Evolutionary conservation across 2,888 invertebrate genomes (phyloP), one percentile per base, ranked within the genome.

Genomic region (Drosophila planitibia): DNA sequence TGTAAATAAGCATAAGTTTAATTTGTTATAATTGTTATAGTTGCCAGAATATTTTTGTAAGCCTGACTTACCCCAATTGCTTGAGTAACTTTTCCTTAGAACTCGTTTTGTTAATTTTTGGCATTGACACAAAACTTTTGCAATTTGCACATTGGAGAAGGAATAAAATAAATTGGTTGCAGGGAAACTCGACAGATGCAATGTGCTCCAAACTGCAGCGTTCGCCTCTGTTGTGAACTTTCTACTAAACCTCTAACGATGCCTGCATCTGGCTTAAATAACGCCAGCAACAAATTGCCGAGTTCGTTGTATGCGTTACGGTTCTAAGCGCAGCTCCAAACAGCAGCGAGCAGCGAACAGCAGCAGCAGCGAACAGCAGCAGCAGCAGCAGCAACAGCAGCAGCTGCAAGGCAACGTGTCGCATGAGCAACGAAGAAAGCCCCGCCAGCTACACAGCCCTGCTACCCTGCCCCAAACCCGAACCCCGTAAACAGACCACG

Each of bases 61-160:
- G 5, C 22, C 14, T 10, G 10, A 77, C 74, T 79, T 63, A 91
- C 90, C 87, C 74, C 28, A 77, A 71, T 76, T 83, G 74, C 32
- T 85, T 89, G 57, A 76, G 52, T 72, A 85, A 60, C 76, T 92
- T 93, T 58, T 76, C 81, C 77, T 90, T 91, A 41, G 80, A 74
- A 78, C 85, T 79, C 67, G 83, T 84, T 69, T 83, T 80, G 81
- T 85, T 88, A 89, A 85, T 90, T 82, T 77, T 89, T 85, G 89
- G 91, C 93, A 93, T 93, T 93, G 93, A 93, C 93, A 93, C 93
- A 91, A 90, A 91, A 85, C 79, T 83, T 80, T 76, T 79, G 84
- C 83, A 71, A 78, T 62, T 78, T 82, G 83, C 90, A 75, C 88
- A 89, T 89, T 80, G 76, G 65, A 68, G 49, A 59, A 68, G 44